Base-by-base conservation (phyloP, 2,113 vertebrate species). In the Oncorhynchus keta region DNA sequence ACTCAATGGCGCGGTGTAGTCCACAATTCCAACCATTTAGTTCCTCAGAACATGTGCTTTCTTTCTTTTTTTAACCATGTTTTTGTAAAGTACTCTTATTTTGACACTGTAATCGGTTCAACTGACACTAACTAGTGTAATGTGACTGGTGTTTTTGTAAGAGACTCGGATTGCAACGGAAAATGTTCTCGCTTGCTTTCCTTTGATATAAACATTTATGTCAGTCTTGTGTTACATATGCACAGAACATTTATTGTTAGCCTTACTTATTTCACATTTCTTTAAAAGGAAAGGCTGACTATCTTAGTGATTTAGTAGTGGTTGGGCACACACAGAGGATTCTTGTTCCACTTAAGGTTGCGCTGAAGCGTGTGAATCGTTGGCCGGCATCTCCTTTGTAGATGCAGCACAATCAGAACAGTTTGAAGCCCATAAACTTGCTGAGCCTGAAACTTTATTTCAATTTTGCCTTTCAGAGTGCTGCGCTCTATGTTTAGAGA, bases 1-100 rank as follows among this genome's bases (percentile, higher is more conserved):
- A 92, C 91, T 93, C 93, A 93, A 93, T 93, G 93, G 93, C 90
- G 89, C 86, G 90, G 90, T 75, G 83, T 90, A 87, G 92, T 89
- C 87, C 84, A 78, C 90, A 93, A 91, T 93, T 92, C 91, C 93
- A 83, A 91, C 89, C 92, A 84, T 93, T 94, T 90, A 90, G 90
- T 94, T 92, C 92, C 89, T 93, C 89, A 91, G 89, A 92, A 93
- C 92, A 89, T 85, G 84, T 75, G 79, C 84, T 87, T 87, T 81
- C 80, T 76, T 20, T 69, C 49, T 75, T 77, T 76, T 74, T 45
- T 45, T 45, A 45, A 28, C 39, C 32, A 24, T 45, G 16, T 45
- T 61, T 66, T 35, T 73, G 85, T 86, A 75, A 89, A 86, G 85
- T 88, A 83, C 77, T 74, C 83, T 83, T 89, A 87, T 89, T 91